Conservation (phyloP, 2,113 vertebrate genomes). For the Takifugu bimaculatus region DNA sequence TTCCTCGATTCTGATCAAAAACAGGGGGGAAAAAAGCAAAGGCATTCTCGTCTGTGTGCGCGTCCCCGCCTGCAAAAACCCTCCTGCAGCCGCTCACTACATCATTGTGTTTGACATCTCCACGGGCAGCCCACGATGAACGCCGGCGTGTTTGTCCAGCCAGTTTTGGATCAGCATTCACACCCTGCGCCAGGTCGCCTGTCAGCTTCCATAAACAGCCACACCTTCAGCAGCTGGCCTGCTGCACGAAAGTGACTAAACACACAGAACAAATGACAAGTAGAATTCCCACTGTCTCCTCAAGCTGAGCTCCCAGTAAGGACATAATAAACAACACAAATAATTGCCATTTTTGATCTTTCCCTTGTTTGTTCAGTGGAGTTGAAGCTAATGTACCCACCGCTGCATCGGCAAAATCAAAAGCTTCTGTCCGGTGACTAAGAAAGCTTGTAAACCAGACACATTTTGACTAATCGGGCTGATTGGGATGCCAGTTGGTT, state of each 20-base stretch:
- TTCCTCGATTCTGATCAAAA: background rate
- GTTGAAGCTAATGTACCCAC: no score
- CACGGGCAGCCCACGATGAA: constrained; percentile 44
- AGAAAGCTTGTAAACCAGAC: no score
- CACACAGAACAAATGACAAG: constrained; percentile 38
- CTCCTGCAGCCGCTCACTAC: constrained; percentile 42
- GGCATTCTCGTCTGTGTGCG: constrained; percentile 10
- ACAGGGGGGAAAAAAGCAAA: no score
- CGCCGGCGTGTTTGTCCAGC: constrained; percentile 63
- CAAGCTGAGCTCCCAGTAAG: constrained; percentile 13
- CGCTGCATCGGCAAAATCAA: no score
- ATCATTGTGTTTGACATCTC: constrained; percentile 70
- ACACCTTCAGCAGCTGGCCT: constrained; percentile 30
- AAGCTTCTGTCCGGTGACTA: no score
- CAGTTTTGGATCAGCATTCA: constrained; percentile 58
- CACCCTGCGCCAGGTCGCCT: constrained; percentile 46
- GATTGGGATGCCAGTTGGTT: background rate
- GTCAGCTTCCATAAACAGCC: constrained; percentile 55
- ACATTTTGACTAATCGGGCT: background rate
- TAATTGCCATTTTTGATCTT: background rate
- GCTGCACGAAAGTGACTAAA: background rate
- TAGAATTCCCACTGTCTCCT: constrained; percentile 19
- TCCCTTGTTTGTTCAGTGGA: background rate
- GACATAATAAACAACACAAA: constrained; percentile 36
- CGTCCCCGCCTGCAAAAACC: background rate